Conservation (phyloP, 2,888 invertebrate genomes). For the Psylliodes chrysocephalus region DNA sequence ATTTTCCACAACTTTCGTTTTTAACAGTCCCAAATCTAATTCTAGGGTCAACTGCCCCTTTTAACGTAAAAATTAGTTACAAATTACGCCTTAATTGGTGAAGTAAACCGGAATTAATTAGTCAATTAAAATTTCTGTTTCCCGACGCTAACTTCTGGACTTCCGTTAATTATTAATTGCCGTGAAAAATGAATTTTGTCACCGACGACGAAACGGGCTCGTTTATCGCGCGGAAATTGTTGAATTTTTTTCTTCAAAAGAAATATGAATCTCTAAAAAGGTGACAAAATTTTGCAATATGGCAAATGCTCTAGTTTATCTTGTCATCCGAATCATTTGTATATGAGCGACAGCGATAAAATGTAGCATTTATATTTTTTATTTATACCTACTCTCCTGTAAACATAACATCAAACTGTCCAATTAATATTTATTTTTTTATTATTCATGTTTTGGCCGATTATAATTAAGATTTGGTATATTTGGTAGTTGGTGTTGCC, state of each 20-base stretch:
- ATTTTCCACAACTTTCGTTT: too few relatives aligned
- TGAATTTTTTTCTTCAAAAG: not conserved
- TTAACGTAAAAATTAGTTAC: constrained; percentile 2
- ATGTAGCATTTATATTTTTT: too few relatives aligned
- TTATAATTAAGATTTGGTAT: too few relatives aligned
- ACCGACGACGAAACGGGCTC: not conserved
- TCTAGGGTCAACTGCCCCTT: not conserved
- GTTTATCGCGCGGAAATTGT: not conserved
- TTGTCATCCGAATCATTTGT: too few relatives aligned
- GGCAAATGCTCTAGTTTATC: too few relatives aligned
- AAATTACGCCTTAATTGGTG: constrained; percentile 4
- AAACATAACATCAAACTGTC: too few relatives aligned
- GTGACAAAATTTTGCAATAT: not conserved
- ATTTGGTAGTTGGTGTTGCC: too few relatives aligned
- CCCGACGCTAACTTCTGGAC: constrained; percentile 12
- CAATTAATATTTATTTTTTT: too few relatives aligned
- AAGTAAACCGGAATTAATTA: constrained; percentile 19
- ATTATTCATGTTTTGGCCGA: too few relatives aligned
- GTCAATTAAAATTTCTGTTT: constrained; percentile 18
- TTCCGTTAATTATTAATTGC: constrained; percentile 19
- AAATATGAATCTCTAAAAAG: not conserved
- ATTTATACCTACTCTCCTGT: too few relatives aligned
- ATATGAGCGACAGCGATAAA: too few relatives aligned
- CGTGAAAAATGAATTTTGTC: constrained; percentile 18
- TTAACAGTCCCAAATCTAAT: not conserved